A percentile compares a stretch with the other conserved stretches of the same genome.
Conservation (phyloP, 2,797 vertebrate species). For the Eutrigla gurnardus region DNA sequence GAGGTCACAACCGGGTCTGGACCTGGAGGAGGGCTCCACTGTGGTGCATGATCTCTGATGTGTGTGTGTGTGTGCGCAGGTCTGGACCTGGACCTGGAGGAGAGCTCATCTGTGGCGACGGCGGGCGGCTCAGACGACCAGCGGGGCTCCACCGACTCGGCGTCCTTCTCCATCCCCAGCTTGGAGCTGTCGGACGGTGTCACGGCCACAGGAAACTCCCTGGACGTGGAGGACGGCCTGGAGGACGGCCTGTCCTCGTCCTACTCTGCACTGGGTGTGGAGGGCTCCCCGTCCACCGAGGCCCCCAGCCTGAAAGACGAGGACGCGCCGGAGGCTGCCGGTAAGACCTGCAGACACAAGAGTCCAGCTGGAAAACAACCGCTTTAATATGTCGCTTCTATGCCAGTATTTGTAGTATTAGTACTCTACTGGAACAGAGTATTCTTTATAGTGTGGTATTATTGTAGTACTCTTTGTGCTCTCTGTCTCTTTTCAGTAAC, state of each 20-base stretch:
- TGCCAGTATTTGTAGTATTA: no score
- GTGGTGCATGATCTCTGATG: no score
- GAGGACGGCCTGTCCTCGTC: slow-evolving; percentile 70
- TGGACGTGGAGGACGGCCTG: slow-evolving; percentile 70
- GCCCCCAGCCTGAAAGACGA: slow-evolving; percentile 47
- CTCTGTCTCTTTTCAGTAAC: no score
- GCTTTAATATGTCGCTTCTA: no score
- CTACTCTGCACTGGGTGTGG: slow-evolving; percentile 54
- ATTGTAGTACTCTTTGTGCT: no score
- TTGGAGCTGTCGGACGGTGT: slow-evolving; percentile 75
- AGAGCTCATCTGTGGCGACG: slow-evolving; percentile 49
- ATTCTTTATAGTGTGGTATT: no score
- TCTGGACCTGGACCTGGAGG: slow-evolving; percentile 59
- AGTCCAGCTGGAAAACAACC: no score
- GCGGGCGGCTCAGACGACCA: slow-evolving; percentile 66
- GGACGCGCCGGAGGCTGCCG: slow-evolving; percentile 32
- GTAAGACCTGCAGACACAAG: slow-evolving; percentile 22
- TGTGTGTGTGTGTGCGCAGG: slow-evolving; percentile 14
- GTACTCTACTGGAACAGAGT: no score
- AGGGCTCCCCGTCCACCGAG: slow-evolving; percentile 52
- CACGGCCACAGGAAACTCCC: slow-evolving; percentile 44
- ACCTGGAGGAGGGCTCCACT: neutral
- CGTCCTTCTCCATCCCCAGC: slow-evolving; percentile 79
- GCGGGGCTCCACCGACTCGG: slow-evolving; percentile 74
- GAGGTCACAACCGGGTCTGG: slow-evolving; percentile 1